A percentile compares a stretch with the other conserved stretches of the same genome.
Conservation (phyloP, 2,113 vertebrate genomes). For the Dendrocopos noguchii region DNA sequence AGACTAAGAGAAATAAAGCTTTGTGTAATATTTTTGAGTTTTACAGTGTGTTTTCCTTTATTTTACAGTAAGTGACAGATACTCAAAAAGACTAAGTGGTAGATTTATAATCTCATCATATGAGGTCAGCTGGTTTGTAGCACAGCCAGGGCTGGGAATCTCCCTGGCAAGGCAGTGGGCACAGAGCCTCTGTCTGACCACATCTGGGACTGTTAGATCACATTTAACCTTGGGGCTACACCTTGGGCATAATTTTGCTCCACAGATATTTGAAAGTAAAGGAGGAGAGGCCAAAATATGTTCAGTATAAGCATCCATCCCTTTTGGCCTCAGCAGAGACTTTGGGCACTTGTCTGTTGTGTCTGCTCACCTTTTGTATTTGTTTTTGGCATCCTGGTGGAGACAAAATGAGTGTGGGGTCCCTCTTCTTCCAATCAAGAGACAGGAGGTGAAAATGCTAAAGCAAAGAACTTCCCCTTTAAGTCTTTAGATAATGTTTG, state of each 20-base stretch:
- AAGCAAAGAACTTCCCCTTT: background rate
- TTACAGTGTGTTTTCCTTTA: background rate
- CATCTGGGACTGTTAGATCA: background rate
- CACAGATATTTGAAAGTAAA: background rate
- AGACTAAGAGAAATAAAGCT: conserved; percentile 48
- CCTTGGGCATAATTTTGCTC: background rate
- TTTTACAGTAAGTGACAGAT: conserved; percentile 29
- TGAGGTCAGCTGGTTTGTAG: background rate
- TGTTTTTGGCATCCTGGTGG: background rate
- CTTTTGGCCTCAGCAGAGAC: background rate
- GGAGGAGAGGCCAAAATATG: background rate
- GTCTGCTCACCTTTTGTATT: background rate
- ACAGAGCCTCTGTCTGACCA: background rate
- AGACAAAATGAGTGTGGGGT: too few species aligned
- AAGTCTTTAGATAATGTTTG: background rate
- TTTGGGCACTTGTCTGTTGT: background rate
- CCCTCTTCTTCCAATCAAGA: background rate
- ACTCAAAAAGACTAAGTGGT: background rate
- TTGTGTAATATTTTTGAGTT: conserved; percentile 6
- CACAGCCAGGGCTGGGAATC: background rate
- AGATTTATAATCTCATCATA: background rate
- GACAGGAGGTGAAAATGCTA: fast-evolving
- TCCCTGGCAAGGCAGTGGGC: fast-evolving
- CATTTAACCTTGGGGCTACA: background rate
- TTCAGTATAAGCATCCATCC: background rate